These are phyloP conservation scores for Trochalopteron elliotii DNA, from an alignment of 2,113 vertebrate species.

Conservation along the genomic window DNA sequence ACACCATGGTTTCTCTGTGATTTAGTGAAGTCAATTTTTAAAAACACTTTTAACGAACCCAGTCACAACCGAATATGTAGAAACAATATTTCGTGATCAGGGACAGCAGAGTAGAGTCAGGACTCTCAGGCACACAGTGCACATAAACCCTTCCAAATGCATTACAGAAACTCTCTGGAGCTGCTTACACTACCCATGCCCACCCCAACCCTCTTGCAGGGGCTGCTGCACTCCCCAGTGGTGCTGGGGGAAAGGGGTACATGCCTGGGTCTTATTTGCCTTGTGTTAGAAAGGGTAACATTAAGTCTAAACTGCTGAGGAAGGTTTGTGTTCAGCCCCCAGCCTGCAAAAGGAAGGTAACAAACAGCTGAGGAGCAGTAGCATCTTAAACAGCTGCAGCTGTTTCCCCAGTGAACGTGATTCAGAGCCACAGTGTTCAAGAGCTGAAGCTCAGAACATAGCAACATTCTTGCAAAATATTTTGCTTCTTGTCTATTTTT, in stretches of 20 bases:
- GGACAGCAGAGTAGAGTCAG: not conserved
- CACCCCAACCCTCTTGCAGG: not conserved
- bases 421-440: constrained; percentile 43
- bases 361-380: constrained; percentile 56
- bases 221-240: fast-evolving
- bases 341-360: constrained; percentile 37
- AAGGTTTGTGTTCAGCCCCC: not conserved
- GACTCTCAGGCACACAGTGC: not conserved
- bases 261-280: not conserved
- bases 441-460: constrained; percentile 52
- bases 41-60: constrained; percentile 8
- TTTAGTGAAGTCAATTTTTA: constrained; percentile 29
- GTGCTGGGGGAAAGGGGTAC: not conserved
- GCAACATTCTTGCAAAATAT: constrained; percentile 68
- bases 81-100: not conserved
- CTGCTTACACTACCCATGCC: not conserved
- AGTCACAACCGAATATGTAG: not conserved
- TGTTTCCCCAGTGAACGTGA: constrained; percentile 58
- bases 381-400: constrained; percentile 69
- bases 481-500: constrained; percentile 36
- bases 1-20: not conserved
- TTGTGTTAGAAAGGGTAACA: not conserved
- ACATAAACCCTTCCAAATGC: not conserved
- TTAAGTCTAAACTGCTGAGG: not conserved
- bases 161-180: not conserved